Base-by-base conservation (phyloP, 2,888 invertebrate genomes). In the Mimumesa dahlbomi region DNA sequence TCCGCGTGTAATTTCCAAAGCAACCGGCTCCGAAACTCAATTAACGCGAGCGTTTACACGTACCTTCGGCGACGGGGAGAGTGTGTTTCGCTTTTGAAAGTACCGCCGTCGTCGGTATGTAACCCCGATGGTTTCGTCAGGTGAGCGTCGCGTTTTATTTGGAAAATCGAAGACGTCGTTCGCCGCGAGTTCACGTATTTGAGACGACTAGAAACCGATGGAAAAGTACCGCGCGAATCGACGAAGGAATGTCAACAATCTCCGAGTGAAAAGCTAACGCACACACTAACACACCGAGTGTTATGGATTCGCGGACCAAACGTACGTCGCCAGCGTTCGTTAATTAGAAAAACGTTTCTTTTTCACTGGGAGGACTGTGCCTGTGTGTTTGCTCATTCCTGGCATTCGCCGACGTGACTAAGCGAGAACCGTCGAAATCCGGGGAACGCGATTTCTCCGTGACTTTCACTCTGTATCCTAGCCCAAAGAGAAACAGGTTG, bases 1-100 rank as follows among this genome's bases (percentile, higher is more conserved):
- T 56, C 58, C 72, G 46, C 57, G 57, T 40, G 49, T 52, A 71
- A 75, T 56, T 62, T 48, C 53, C 62, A 63, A 77, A 68, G 61
- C 73, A 61, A n/a, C 43, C 59, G 43, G n/a, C 63, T 59, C n/a
- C 61, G 65, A 78, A 77, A 78, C 75, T 67, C 71, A 59, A 78
- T 78, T 75, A 77, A 59, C 77, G 63, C 57, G 61, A 40, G 19
- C 66, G 58, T 66, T 59, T 65, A 57, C 63, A 40, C 7, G 50
- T 31, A 2, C 45, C 31, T 9, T n/a, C 31, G 46, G 34, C 36
- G n/a, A 4, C 16, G 25, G 13, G 19, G 14, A 21, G 31, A 36
- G 45, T 29, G 45, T 9, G 14, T 1, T 1, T 13, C n/a, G n/a
- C 29, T 48, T 57, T 52, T 18, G 16, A 36, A 14, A 56, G 49